Percentiles rank a stretch among this genome's conserved stretches.
phyloP scores from a whole-genome alignment of 2,888 invertebrate species.

The Podotricha telesiphe region DNA sequence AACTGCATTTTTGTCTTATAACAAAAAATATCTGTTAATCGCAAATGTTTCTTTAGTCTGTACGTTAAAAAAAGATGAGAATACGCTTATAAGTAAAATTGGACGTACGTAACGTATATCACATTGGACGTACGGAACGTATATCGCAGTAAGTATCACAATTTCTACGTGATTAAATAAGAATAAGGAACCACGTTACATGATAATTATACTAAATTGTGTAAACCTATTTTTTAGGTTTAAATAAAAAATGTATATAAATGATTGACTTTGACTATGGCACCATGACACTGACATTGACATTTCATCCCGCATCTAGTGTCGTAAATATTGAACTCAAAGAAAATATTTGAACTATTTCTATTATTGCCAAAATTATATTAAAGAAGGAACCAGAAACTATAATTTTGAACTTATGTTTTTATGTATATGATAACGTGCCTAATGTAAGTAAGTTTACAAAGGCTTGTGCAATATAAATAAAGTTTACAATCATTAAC shows the following conservation, averaged over 20 bases:
- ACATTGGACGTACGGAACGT: too few species aligned
- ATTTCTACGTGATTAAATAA: not conserved
- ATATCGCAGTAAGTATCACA: not conserved
- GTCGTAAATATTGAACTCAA: too few species aligned
- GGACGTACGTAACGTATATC: too few species aligned
- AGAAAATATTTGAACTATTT: too few species aligned
- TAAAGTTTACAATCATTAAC: too few species aligned
- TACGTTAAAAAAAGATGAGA: not conserved
- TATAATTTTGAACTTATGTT: too few species aligned
- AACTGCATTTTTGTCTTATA: constrained; percentile 56
- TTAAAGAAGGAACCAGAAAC: too few species aligned
- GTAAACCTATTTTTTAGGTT: not conserved
- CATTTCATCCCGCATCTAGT: not conserved
- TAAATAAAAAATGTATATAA: not conserved
- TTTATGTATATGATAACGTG: too few species aligned
- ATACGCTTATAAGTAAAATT: not conserved
- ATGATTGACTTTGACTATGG: too few species aligned
- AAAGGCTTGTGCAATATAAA: too few species aligned
- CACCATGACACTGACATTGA: constrained; percentile 10
- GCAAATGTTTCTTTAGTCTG: not conserved
- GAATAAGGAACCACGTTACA: not conserved
- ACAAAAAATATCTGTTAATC: not conserved
- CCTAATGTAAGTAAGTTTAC: too few species aligned
- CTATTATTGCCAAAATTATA: too few species aligned
- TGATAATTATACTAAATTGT: constrained; percentile 6